Evolutionary conservation across 2,888 invertebrate genomes (phyloP), one percentile per base, ranked within the genome.

Genomic region (Acronicta psi): DNA sequence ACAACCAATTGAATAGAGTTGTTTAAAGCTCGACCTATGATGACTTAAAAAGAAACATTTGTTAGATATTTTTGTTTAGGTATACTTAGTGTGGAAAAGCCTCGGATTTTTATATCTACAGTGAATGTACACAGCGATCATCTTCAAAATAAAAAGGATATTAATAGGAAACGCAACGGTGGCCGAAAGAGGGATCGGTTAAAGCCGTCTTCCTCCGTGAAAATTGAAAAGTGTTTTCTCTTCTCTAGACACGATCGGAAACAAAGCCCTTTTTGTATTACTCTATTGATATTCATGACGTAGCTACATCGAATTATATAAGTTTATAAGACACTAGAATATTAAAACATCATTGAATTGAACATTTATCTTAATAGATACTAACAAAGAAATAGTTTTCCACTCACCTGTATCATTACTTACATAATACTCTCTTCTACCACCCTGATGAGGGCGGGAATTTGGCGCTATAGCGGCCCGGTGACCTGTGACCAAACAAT

Each of bases 381-480:
- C n/a, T n/a, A 42, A 20, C 36, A 36, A 41, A 14, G 42, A 18
- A 44, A 40, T 14, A 10, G 5, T 13, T 20, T 43, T 37, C 60
- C 45, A 52, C 80, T 81, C 83, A 88, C 90, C 91, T 87, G 79
- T 74, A 74, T 72, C 71, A 73, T 75, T 82, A 47, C 82, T 84
- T 87, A 93, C 78, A 93, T 86, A 77, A 92, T 87, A 86, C 90
- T 93, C 83, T 93, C 93, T 81, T 93, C 93, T 59, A 89, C 91
- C 92, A 91, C 93, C 92, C 93, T 90, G 75, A 89, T 73, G 68
- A 92, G 93, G 93, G 93, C 91, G 92, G 93, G 92, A 64, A 90
- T 88, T 82, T 90, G 91, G 81, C 93, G 93, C 93, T 94, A 94
- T 88, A 94, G 93, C 68, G 93, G 94, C 80, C 94, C 94, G 82